Conservation (phyloP, 2,113 vertebrate genomes). For the Hydropotes inermis region DNA sequence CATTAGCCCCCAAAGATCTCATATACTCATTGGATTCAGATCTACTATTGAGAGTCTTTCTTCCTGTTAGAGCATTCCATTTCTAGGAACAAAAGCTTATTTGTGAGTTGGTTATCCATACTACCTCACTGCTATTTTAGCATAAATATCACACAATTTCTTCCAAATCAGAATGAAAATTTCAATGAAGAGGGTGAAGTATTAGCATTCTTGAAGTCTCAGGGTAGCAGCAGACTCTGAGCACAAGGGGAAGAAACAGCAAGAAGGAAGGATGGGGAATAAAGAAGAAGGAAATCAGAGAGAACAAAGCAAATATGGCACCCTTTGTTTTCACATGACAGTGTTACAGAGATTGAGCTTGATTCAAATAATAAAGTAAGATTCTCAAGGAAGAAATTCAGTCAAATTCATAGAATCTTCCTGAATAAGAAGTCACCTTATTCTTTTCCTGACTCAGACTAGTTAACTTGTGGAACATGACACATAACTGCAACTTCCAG, state of each 20-base stretch:
- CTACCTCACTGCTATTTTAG: not conserved
- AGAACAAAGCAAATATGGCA: accelerated
- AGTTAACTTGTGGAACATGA: not conserved
- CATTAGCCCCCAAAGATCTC: not conserved
- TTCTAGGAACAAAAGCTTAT: not conserved
- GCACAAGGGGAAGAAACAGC: not conserved
- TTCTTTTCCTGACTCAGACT: not conserved
- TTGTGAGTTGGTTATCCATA: not conserved
- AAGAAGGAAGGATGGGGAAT: not conserved
- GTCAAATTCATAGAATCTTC: not conserved
- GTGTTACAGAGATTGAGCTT: not conserved
- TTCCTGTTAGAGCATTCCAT: not conserved
- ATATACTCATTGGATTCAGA: not conserved
- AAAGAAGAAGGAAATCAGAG: not conserved
- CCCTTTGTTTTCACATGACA: not conserved
- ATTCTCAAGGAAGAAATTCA: not conserved
- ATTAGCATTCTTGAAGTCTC: not conserved
- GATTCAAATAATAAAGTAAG: not conserved
- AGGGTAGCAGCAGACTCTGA: not conserved
- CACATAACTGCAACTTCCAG: not conserved
- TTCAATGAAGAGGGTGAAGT: not conserved
- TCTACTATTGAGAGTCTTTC: not conserved
- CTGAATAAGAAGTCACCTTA: not conserved
- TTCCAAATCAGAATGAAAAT: not conserved
- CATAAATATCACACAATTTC: not conserved